A percentile compares a stretch with the other conserved stretches of the same genome.
Evolutionary conservation across 2,113 vertebrate genomes (phyloP).

Genomic region (Callithrix jacchus): DNA sequence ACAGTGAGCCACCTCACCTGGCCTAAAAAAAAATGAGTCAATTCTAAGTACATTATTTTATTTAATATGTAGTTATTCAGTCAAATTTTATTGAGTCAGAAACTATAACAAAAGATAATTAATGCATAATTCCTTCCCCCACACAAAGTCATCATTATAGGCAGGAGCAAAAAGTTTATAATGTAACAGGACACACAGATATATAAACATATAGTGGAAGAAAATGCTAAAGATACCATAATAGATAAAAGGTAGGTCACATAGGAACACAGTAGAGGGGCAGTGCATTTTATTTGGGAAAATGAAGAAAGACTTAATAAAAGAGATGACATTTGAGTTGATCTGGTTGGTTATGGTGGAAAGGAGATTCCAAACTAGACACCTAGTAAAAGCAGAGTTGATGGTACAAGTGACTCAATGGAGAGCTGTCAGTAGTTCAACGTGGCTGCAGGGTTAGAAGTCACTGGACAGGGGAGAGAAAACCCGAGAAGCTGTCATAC

Average conservation of each 20-base stretch:
- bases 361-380: neutral
- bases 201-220: neutral
- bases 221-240: neutral
- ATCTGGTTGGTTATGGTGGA: neutral
- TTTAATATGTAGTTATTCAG: neutral
- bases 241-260: neutral
- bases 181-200: neutral
- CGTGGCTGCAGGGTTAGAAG: neutral
- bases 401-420: neutral
- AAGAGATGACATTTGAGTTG: neutral
- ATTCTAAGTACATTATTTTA: neutral
- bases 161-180: neutral
- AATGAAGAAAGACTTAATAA: neutral
- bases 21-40: neutral
- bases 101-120: neutral
- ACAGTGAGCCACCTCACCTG: too few relatives aligned
- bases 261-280: neutral
- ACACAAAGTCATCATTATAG: neutral
- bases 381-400: neutral
- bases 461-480: neutral
- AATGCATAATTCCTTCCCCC: neutral
- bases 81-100: neutral
- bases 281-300: neutral
- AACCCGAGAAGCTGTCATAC: neutral
- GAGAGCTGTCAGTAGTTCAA: neutral